A percentile compares a stretch with the other conserved stretches of the same genome.
Conservation (phyloP, 2,888 invertebrate species). For the Miltochrista miniata region DNA sequence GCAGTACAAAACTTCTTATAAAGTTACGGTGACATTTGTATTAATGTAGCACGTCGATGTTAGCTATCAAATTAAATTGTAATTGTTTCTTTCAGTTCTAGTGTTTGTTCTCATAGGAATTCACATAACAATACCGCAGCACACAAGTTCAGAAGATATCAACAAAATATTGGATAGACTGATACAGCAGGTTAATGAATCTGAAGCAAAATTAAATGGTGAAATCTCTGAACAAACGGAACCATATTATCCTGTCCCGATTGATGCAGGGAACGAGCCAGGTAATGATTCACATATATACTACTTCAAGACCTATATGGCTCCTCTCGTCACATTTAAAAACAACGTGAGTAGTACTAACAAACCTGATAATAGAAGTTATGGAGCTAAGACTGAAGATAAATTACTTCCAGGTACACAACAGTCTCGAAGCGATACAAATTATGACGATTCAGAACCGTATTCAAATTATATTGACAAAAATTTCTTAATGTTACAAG, state of each 20-base stretch:
- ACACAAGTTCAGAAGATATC: slow-evolving; percentile 30
- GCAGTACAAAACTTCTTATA: neutral
- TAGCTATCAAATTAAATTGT: neutral
- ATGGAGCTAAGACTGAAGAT: slow-evolving; percentile 8
- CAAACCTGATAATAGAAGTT: slow-evolving; percentile 3
- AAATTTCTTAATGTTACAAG: slow-evolving; percentile 7
- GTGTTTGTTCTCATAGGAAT: slow-evolving; percentile 10
- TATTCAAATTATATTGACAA: slow-evolving; percentile 4
- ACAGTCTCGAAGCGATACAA: slow-evolving; percentile 5
- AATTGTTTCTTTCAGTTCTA: slow-evolving; percentile 20
- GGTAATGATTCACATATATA: slow-evolving; percentile 44
- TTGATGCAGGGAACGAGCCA: neutral
- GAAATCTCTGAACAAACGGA: neutral
- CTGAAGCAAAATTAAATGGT: neutral
- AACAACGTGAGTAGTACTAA: slow-evolving; percentile 13
- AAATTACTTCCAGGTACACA: slow-evolving; percentile 9
- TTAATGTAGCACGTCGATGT: neutral
- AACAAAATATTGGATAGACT: slow-evolving; percentile 40
- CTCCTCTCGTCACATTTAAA: slow-evolving; percentile 15
- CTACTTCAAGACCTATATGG: slow-evolving; percentile 30
- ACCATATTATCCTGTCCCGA: slow-evolving; percentile 4
- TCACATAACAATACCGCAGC: slow-evolving; percentile 7
- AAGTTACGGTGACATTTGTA: neutral
- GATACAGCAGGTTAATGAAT: slow-evolving; percentile 32
- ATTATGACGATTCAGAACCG: slow-evolving; percentile 1